Conservation (phyloP, 1,140 invertebrate species). For the Wiebesia pumilae region DNA sequence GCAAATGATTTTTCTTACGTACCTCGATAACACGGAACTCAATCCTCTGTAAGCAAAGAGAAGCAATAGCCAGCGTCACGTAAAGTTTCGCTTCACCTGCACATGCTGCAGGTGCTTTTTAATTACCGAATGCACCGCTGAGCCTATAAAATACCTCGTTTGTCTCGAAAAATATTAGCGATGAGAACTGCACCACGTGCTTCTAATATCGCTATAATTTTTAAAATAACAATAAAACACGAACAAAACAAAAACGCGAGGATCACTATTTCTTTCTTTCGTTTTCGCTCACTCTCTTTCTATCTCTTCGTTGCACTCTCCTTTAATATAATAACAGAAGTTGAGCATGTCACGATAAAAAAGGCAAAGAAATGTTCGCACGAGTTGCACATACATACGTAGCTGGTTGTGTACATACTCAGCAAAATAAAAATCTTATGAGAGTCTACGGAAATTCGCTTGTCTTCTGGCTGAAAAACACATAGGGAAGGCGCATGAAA, state of each 20-base stretch:
- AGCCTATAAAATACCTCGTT: conserved; percentile 27
- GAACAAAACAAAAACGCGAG: not conserved
- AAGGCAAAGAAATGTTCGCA: conserved; percentile 10
- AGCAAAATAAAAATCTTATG: conserved; percentile 43
- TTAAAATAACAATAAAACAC: conserved; percentile 7
- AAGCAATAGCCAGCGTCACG: conserved; percentile 15
- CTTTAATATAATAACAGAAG: no score
- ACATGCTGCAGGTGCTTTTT: conserved; percentile 19
- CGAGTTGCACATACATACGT: not conserved
- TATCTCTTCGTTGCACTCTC: not conserved
- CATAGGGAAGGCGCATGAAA: no score
- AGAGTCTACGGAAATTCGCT: conserved; percentile 5
- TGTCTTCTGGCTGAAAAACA: not conserved
- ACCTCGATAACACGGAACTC: not conserved
- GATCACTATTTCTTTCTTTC: not conserved
- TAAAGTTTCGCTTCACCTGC: conserved; percentile 5
- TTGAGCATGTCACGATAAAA: not conserved
- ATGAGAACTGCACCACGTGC: not conserved
- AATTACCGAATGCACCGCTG: conserved; percentile 42
- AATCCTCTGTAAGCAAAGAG: not conserved
- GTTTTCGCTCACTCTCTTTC: not conserved
- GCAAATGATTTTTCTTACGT: conserved; percentile 1
- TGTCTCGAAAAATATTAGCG: conserved; percentile 13
- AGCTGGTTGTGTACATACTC: no score
- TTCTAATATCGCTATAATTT: conserved; percentile 27